A percentile compares a stretch with the other conserved stretches of the same genome.
phyloP scores from a whole-genome alignment of 2,888 invertebrate species.

The Nomada hirtipes region DNA sequence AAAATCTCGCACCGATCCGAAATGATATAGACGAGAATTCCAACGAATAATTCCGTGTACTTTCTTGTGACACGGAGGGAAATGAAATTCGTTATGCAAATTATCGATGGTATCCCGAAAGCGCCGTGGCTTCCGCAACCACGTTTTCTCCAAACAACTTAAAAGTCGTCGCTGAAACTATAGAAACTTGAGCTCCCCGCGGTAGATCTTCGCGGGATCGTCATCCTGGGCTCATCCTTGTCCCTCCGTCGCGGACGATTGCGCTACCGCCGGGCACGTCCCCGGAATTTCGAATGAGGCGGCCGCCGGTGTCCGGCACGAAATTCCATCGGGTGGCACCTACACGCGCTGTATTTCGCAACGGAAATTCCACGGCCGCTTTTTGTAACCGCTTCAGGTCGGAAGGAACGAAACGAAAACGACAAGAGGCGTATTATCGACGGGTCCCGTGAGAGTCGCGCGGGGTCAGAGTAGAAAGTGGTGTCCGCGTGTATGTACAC shows the following conservation, averaged over 20 bases:
- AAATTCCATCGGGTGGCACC: constrained; percentile 22
- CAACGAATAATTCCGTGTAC: too few relatives aligned
- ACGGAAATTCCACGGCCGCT: constrained; percentile 48
- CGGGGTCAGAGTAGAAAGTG: constrained; percentile 84
- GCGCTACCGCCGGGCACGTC: constrained; percentile 7
- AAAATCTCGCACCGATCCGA: too few relatives aligned
- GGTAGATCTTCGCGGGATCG: background rate
- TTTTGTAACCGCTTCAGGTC: constrained; percentile 46
- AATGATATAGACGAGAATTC: too few relatives aligned
- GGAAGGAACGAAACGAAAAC: constrained; percentile 79
- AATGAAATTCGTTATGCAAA: background rate
- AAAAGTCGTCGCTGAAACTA: background rate
- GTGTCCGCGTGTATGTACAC: constrained; percentile 71
- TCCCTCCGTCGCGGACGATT: background rate
- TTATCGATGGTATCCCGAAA: background rate
- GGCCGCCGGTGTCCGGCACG: background rate
- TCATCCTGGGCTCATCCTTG: constrained; percentile 6
- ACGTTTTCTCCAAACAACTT: background rate
- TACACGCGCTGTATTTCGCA: constrained; percentile 48
- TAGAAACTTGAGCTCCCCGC: background rate
- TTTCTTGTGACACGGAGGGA: too few relatives aligned
- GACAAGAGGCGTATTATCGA: constrained; percentile 74
- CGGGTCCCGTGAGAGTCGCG: constrained; percentile 70
- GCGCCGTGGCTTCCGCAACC: background rate
- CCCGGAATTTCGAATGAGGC: constrained; percentile 18